These are phyloP conservation scores for Tribolium castaneum DNA, from an alignment of 1,140 invertebrate species.

Conservation along the genomic window DNA sequence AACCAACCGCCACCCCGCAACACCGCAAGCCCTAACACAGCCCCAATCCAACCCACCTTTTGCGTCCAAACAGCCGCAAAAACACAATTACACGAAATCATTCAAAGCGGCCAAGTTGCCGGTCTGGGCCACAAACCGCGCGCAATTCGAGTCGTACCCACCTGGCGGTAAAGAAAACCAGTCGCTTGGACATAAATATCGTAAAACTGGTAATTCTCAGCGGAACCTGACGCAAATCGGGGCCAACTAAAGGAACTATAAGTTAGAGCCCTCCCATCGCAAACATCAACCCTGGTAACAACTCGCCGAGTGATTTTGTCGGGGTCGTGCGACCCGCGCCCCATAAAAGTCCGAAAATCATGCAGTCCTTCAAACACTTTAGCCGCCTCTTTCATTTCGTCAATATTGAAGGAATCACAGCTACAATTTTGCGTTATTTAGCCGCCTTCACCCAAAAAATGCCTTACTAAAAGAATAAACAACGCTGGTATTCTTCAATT, in stretches of 20 bases:
- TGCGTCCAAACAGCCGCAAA: background rate
- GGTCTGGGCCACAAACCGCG: background rate
- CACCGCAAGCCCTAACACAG: too few relatives aligned
- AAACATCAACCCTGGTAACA: constrained; percentile 66
- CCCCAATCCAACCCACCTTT: background rate
- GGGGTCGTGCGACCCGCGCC: constrained; percentile 61
- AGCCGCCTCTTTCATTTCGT: constrained; percentile 67
- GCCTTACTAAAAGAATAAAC: constrained; percentile 65
- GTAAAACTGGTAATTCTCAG: constrained; percentile 69
- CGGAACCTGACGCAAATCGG: constrained; percentile 44
- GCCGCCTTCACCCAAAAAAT: constrained; percentile 12
- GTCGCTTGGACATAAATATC: constrained; percentile 71
- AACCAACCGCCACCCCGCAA: background rate
- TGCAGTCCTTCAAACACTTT: constrained; percentile 72
- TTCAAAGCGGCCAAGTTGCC: background rate
- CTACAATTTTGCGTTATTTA: constrained; percentile 62
- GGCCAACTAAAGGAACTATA: constrained; percentile 57
- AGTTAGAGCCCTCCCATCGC: constrained; percentile 42
- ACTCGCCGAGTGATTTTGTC: constrained; percentile 63
- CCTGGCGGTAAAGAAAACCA: constrained; percentile 82
- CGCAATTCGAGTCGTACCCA: constrained; percentile 56
- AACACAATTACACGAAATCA: background rate
- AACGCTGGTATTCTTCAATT: constrained; percentile 68
- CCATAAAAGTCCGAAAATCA: constrained; percentile 77
- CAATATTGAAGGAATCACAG: constrained; percentile 69